phyloP scores from a whole-genome alignment of 2,888 invertebrate genomes.

The Eilema griseolum region DNA sequence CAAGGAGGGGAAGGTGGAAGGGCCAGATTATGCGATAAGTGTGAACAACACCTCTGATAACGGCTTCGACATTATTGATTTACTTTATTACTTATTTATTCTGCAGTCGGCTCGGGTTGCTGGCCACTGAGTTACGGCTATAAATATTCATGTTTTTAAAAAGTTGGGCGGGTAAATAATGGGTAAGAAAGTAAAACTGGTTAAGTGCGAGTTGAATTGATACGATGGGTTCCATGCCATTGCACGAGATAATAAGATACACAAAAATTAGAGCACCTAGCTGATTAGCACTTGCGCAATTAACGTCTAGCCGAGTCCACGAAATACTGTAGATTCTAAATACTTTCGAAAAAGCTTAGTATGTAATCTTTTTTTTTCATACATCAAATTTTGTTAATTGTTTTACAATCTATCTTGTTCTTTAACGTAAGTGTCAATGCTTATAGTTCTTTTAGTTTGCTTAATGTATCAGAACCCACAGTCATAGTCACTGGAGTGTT shows the following conservation, averaged over 20 bases:
- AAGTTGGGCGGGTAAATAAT: conserved; percentile 7
- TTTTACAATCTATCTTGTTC: too few relatives aligned
- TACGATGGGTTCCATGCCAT: not conserved
- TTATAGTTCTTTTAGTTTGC: too few relatives aligned
- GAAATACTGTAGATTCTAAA: too few relatives aligned
- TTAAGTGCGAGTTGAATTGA: not conserved
- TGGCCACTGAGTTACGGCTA: not conserved
- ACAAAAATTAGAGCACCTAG: too few relatives aligned
- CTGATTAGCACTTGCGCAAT: too few relatives aligned
- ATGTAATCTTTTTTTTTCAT: too few relatives aligned
- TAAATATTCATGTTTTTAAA: conserved; percentile 18
- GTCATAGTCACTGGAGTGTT: not conserved
- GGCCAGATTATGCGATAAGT: conserved; percentile 19
- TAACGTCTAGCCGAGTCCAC: too few relatives aligned
- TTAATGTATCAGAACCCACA: not conserved
- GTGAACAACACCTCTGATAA: conserved; percentile 16
- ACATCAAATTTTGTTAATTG: too few relatives aligned
- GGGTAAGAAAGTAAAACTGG: not conserved
- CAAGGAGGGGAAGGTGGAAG: conserved; percentile 20
- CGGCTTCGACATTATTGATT: conserved; percentile 16
- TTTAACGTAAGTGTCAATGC: too few relatives aligned
- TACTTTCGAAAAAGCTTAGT: too few relatives aligned
- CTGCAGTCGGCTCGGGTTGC: not conserved
- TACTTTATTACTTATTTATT: conserved; percentile 20
- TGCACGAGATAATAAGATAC: not conserved